Conservation (phyloP, 2,888 invertebrate genomes). For the Caenorhabditis sp. region DNA sequence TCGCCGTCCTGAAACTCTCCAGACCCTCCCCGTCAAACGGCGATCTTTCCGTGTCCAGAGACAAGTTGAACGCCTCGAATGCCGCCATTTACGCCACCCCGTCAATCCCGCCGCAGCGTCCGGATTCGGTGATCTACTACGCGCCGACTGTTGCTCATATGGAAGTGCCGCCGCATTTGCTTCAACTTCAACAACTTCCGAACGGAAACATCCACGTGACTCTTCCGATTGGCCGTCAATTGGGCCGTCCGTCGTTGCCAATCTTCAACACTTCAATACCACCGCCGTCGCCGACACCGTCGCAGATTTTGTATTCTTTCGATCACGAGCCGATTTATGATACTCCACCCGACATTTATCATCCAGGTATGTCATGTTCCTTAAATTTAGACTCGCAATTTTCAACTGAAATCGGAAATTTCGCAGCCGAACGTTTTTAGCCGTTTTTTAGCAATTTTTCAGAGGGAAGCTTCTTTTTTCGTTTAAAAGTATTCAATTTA, state of each 20-base stretch:
- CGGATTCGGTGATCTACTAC: slow-evolving; percentile 74
- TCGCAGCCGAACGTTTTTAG: no score
- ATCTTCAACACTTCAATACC: slow-evolving; percentile 63
- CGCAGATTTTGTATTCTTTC: slow-evolving; percentile 77
- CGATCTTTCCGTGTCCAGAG: slow-evolving; percentile 52
- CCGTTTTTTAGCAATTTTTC: no score
- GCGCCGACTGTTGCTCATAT: slow-evolving; percentile 71
- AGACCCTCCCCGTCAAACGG: slow-evolving; percentile 29
- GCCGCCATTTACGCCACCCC: slow-evolving; percentile 75
- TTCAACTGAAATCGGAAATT: no score
- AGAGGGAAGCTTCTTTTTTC: background rate
- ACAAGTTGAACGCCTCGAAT: slow-evolving; percentile 60
- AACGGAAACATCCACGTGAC: slow-evolving; percentile 80
- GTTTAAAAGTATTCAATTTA: no score
- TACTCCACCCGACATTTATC: slow-evolving; percentile 73
- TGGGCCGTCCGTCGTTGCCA: slow-evolving; percentile 68
- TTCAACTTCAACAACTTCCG: slow-evolving; percentile 76
- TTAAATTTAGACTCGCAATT: no score
- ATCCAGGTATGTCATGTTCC: slow-evolving; percentile 26
- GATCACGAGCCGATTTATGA: slow-evolving; percentile 81
- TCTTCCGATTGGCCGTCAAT: slow-evolving; percentile 73
- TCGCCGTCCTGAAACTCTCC: slow-evolving; percentile 69
- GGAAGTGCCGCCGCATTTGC: slow-evolving; percentile 76
- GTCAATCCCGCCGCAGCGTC: slow-evolving; percentile 59
- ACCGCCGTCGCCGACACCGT: slow-evolving; percentile 73